These are phyloP conservation scores for Latrodectus elegans DNA, from an alignment of 2,888 invertebrate species.

Conservation along the genomic window DNA sequence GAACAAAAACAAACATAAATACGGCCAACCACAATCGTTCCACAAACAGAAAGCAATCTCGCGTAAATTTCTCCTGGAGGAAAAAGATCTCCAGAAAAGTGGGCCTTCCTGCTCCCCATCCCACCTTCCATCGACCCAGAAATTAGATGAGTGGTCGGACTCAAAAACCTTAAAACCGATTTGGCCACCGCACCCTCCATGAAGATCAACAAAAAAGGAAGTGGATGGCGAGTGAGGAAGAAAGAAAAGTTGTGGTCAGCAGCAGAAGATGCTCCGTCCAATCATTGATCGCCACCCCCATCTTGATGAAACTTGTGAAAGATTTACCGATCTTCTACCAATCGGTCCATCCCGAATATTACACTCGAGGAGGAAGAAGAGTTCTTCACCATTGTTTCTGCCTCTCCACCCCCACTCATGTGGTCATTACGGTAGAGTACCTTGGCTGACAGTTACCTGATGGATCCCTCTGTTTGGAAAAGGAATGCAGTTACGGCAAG, in stretches of 20 bases:
- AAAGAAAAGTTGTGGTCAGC: conserved; percentile 13
- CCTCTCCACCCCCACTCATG: not conserved
- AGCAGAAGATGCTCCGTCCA: conserved; percentile 14
- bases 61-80: not conserved
- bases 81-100: conserved; percentile 16
- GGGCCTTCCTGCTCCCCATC: not conserved
- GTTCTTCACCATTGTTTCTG: conserved; percentile 3
- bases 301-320: conserved; percentile 45
- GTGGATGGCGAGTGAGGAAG: not conserved
- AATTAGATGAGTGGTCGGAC: conserved; percentile 30
- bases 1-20: too few species aligned
- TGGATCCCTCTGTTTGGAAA: conserved; percentile 15
- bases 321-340: conserved; percentile 17
- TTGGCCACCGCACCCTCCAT: conserved; percentile 8
- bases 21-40: too few species aligned
- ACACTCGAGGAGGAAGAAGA: conserved; percentile 12
- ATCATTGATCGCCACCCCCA: conserved; percentile 33
- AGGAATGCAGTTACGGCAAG: too few species aligned
- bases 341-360: conserved; percentile 45
- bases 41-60: too few species aligned
- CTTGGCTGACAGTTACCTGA: conserved; percentile 37
- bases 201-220: not conserved
- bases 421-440: conserved; percentile 27
- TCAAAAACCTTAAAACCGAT: conserved; percentile 34
- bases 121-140: not conserved